Evolutionary conservation across 2,888 invertebrate genomes (phyloP).

Genomic region (Abrostola triplasia): DNA sequence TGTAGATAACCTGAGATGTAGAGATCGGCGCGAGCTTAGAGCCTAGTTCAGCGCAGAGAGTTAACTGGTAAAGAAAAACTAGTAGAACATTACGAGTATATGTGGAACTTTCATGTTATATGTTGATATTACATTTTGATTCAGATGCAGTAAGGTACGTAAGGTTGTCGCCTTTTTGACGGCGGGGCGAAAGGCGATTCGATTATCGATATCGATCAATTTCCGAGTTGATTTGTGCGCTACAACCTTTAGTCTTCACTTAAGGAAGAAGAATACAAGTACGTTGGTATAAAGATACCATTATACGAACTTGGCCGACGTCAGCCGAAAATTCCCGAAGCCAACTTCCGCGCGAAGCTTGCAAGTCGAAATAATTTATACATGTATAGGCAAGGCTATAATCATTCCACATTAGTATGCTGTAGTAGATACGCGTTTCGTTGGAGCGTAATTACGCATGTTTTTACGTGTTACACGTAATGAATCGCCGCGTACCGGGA

Average conservation of each 20-base stretch:
- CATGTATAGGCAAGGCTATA: constrained; percentile 25
- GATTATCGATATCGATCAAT: no score
- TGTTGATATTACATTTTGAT: no score
- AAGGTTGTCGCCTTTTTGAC: no score
- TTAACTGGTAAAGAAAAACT: no score
- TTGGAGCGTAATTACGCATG: constrained; percentile 48
- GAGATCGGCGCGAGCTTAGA: constrained; percentile 1
- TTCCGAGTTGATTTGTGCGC: no score
- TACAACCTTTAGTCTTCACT: no score
- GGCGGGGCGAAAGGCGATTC: no score
- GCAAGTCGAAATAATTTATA: constrained; percentile 24
- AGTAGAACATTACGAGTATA: no score
- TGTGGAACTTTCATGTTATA: no score
- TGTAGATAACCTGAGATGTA: constrained; percentile 32
- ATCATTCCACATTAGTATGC: constrained; percentile 49
- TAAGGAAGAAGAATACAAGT: not conserved
- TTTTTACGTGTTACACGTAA: constrained; percentile 50
- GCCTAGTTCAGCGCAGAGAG: not conserved
- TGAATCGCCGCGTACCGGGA: constrained; percentile 42
- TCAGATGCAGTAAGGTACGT: no score
- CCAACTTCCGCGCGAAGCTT: not conserved
- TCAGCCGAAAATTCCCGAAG: not conserved
- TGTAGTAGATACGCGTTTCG: constrained; percentile 31
- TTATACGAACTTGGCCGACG: not conserved
- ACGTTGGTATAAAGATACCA: not conserved